These are phyloP conservation scores for Catagonus wagneri DNA, from an alignment of 2,113 vertebrate genomes.

Conservation along the genomic window DNA sequence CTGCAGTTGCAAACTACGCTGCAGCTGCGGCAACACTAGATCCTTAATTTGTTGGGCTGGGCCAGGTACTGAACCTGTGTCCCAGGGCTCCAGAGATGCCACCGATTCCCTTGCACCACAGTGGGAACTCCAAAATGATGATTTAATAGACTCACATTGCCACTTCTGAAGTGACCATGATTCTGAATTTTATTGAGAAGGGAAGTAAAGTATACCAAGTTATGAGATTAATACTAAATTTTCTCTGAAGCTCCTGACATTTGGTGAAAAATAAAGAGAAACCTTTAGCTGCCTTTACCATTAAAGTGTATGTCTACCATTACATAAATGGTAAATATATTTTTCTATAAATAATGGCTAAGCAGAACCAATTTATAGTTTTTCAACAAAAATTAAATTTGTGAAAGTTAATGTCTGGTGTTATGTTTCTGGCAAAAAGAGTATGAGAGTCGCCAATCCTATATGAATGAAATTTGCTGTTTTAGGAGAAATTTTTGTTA, in stretches of 20 bases:
- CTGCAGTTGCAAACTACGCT: no score
- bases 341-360: constrained; percentile 1
- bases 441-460: neutral
- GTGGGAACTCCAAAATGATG: neutral
- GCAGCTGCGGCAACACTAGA: no score
- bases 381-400: constrained; percentile 46
- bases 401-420: neutral
- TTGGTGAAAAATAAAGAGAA: neutral
- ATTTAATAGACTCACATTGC: neutral
- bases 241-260: neutral
- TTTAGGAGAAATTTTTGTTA: neutral
- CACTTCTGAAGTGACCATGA: neutral
- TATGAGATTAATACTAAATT: neutral
- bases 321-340: neutral
- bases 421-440: constrained; percentile 32
- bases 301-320: neutral
- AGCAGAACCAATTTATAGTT: neutral
- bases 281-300: neutral
- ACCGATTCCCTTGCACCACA: no score
- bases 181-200: neutral
- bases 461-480: constrained; percentile 18
- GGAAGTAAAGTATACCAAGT: neutral
- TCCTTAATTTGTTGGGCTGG: no score
- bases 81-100: no score
- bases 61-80: no score